These are phyloP conservation scores for Collichthys lucidus DNA, from an alignment of 2,113 vertebrate genomes.

Conservation along the genomic window DNA sequence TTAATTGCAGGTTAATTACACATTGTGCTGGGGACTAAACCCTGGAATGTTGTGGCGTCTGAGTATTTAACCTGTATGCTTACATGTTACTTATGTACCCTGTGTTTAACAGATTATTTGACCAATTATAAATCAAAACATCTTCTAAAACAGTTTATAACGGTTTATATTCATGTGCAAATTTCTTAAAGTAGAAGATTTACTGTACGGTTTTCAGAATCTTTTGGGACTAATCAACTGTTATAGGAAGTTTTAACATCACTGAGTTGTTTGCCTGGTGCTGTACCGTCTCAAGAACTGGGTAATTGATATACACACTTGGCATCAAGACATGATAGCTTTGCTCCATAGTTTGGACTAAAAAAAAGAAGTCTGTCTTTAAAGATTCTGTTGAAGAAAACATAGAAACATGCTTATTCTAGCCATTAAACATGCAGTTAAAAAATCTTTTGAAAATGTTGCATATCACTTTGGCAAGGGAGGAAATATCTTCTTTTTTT, in stretches of 20 bases:
- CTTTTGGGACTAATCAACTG: conserved; percentile 39
- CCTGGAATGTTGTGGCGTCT: conserved; percentile 73
- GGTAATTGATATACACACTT: conserved; percentile 69
- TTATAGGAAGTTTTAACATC: conserved; percentile 58
- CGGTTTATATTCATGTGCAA: conserved; percentile 61
- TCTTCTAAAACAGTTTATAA: conserved; percentile 52
- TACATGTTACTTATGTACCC: conserved; percentile 55
- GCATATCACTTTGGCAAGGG: conserved; percentile 85
- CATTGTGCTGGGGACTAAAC: conserved; percentile 68
- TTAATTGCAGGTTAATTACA: conserved; percentile 26
- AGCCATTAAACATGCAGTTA: conserved; percentile 81
- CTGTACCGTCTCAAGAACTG: conserved; percentile 51
- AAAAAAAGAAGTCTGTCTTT: conserved; percentile 59
- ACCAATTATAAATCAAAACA: conserved; percentile 42
- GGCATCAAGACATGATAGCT: conserved; percentile 75
- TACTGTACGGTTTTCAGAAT: conserved; percentile 33
- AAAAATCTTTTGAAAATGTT: conserved; percentile 73
- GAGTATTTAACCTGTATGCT: conserved; percentile 46
- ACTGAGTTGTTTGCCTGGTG: conserved; percentile 66
- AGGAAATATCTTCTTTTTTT: conserved; percentile 68
- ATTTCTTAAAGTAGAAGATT: conserved; percentile 47
- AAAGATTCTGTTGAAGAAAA: conserved; percentile 70
- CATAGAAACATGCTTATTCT: conserved; percentile 81
- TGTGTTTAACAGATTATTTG: conserved; percentile 63
- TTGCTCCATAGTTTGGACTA: conserved; percentile 65